A percentile compares a stretch with the other conserved stretches of the same genome.
Evolutionary conservation across 2,113 vertebrate genomes (phyloP).

Genomic region (Corythornis madagascariensis): DNA sequence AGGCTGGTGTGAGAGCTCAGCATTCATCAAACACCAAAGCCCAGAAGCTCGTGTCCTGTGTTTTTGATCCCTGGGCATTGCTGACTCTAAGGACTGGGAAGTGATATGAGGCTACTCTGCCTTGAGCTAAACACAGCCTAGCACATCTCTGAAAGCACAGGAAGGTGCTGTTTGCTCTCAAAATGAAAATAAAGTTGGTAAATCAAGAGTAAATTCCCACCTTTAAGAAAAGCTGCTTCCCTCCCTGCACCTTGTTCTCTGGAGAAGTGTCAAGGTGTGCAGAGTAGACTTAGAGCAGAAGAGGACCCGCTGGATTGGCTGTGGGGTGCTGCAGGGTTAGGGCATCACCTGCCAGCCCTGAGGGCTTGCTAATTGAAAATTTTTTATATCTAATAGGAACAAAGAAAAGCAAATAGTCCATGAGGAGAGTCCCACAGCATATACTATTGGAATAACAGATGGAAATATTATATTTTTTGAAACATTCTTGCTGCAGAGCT

Average conservation of each 20-base stretch:
- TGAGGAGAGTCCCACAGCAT: constrained; percentile 65
- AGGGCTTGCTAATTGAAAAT: constrained; percentile 37
- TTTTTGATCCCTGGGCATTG: background rate
- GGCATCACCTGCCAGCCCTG: constrained; percentile 28
- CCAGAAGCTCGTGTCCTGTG: fast-evolving
- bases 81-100: background rate
- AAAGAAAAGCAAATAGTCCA: constrained; percentile 63
- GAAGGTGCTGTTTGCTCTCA: constrained; percentile 19
- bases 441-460: constrained; percentile 78
- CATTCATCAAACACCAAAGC: background rate
- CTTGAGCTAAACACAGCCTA: background rate
- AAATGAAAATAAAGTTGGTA: constrained; percentile 51
- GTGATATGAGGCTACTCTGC: background rate
- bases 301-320: constrained; percentile 27
- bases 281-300: background rate
- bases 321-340: constrained; percentile 21
- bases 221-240: constrained; percentile 45
- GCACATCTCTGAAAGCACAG: background rate
- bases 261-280: background rate
- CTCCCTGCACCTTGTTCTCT: background rate
- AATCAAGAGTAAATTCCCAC: constrained; percentile 45
- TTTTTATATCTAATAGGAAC: constrained; percentile 61
- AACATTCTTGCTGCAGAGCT: constrained; percentile 73
- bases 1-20: background rate
- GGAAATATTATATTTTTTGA: constrained; percentile 78